These are phyloP conservation scores for Eledone cirrhosa DNA, from an alignment of 2,888 invertebrate species.

Conservation along the genomic window DNA sequence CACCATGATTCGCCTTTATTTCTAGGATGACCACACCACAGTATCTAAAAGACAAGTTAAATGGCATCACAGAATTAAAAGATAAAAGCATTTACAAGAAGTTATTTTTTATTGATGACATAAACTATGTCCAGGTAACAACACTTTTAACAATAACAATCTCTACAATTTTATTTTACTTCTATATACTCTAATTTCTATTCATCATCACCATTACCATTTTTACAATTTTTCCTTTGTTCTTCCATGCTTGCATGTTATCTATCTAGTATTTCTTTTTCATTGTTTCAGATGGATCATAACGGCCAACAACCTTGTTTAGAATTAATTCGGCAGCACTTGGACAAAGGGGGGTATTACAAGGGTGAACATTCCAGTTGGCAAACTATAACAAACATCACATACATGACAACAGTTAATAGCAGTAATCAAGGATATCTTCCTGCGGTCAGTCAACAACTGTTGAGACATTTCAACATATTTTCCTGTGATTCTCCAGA, in stretches of 20 bases:
- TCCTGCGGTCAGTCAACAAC: slow-evolving; percentile 58
- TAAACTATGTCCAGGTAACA: no score
- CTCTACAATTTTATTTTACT: no score
- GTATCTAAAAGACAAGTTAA: no score
- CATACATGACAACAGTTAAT: slow-evolving; percentile 64
- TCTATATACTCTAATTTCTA: no score
- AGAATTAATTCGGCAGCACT: slow-evolving; percentile 64
- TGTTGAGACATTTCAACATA: slow-evolving; percentile 64
- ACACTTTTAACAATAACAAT: no score
- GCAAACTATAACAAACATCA: slow-evolving; percentile 64
- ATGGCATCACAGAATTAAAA: no score
- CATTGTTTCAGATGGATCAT: slow-evolving; percentile 52
- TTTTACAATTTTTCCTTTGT: background rate
- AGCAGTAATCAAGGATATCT: slow-evolving; percentile 54
- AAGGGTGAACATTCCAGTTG: slow-evolving; percentile 58
- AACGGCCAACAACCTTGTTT: slow-evolving; percentile 63
- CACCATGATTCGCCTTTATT: no score
- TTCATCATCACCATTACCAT: background rate
- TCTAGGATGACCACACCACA: no score
- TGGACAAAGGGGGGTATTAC: slow-evolving; percentile 66
- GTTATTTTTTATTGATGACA: no score
- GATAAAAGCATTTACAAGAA: no score
- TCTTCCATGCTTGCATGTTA: background rate
- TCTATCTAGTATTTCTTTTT: no score
- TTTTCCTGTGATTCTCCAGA: slow-evolving; percentile 61